These are phyloP conservation scores for Ahaetulla prasina DNA, from an alignment of 2,113 vertebrate species.

Conservation along the genomic window DNA sequence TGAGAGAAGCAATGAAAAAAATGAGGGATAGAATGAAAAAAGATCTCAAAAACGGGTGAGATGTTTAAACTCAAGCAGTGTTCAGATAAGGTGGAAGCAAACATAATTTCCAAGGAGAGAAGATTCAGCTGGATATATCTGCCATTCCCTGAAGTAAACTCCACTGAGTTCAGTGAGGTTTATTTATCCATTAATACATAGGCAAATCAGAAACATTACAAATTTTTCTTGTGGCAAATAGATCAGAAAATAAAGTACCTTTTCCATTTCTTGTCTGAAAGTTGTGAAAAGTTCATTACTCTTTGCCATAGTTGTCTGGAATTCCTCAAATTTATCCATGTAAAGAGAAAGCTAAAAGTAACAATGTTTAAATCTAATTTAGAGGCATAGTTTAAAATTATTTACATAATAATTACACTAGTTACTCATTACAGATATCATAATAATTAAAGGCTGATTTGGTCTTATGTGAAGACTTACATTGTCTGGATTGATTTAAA, in stretches of 20 bases:
- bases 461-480: neutral
- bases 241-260: constrained; percentile 71
- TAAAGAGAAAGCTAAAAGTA: constrained; percentile 88
- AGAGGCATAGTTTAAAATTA: neutral
- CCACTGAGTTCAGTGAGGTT: neutral
- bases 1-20: neutral
- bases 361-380: constrained; percentile 29
- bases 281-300: constrained; percentile 98
- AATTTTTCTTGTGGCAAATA: neutral
- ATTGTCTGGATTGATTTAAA: neutral
- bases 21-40: neutral
- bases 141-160: neutral
- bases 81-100: neutral
- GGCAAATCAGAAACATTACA: neutral
- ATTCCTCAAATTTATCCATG: constrained; percentile 99
- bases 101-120: neutral
- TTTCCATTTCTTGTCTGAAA: constrained; percentile 99
- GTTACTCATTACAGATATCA: neutral
- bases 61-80: neutral
- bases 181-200: neutral
- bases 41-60: neutral
- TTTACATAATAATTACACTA: neutral
- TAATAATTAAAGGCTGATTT: neutral
- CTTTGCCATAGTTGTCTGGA: constrained; percentile 97
- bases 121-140: neutral